A percentile compares a stretch with the other conserved stretches of the same genome.
These are phyloP conservation scores for Gopherus flavomarginatus DNA, from an alignment of 2,113 vertebrate species.

Conservation along the genomic window DNA sequence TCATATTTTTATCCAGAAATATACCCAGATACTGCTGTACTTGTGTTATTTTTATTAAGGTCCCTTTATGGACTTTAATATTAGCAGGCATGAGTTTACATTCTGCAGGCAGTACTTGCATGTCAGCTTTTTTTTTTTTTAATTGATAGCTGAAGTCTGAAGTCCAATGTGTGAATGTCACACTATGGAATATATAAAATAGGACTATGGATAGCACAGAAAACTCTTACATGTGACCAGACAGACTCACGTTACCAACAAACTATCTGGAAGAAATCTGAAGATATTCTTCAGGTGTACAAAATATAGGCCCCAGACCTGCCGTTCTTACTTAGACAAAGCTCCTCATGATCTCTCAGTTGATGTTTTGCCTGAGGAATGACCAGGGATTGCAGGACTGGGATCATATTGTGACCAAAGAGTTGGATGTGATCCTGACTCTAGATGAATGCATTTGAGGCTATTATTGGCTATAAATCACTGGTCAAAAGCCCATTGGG, in stretches of 20 bases:
- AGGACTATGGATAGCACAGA: not conserved
- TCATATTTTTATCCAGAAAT: not conserved
- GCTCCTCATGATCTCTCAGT: not conserved
- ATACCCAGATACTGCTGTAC: not conserved
- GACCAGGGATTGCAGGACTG: not conserved
- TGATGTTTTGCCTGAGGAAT: not conserved
- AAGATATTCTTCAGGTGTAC: not conserved
- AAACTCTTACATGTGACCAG: not conserved
- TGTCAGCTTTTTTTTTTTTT: slow-evolving; percentile 5
- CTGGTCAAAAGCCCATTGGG: not conserved
- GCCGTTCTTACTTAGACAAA: not conserved
- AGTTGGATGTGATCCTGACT: not conserved
- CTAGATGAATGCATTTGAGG: not conserved
- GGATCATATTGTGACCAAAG: not conserved
- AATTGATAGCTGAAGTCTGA: slow-evolving; percentile 30
- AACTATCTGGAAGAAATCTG: not conserved
- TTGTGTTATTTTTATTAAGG: slow-evolving; percentile 3
- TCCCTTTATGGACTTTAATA: slow-evolving; percentile 1
- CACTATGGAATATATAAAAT: not conserved
- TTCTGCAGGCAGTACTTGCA: not conserved
- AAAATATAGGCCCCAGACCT: not conserved
- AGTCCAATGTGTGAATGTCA: not conserved
- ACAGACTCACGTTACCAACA: not conserved
- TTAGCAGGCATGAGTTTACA: not conserved
- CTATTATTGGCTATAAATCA: not conserved